A percentile compares a stretch with the other conserved stretches of the same genome.
Conservation (phyloP, 2,113 vertebrate species). For the Solea senegalensis region DNA sequence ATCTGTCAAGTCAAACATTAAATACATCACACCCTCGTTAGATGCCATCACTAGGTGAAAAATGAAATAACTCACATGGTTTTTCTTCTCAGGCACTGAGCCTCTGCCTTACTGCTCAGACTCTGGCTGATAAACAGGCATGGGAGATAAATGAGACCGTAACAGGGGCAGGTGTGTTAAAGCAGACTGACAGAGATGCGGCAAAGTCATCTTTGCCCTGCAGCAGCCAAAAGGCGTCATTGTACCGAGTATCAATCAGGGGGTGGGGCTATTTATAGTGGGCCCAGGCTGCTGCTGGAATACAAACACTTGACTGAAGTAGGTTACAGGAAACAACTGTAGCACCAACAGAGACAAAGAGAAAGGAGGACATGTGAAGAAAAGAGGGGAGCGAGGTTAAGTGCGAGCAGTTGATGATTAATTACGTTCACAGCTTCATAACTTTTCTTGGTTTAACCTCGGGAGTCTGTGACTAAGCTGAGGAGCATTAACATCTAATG, state of each 20-base stretch:
- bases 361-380: constrained; percentile 38
- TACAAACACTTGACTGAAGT: constrained; percentile 74
- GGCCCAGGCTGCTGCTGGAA: constrained; percentile 56
- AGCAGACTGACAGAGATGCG: constrained; percentile 49
- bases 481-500: neutral
- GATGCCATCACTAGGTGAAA: constrained; percentile 6
- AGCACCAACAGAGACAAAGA: constrained; percentile 27
- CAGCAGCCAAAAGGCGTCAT: constrained; percentile 63
- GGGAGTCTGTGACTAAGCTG: too few relatives aligned
- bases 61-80: neutral
- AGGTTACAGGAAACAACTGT: constrained; percentile 64
- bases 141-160: constrained; percentile 47
- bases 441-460: neutral
- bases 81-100: constrained; percentile 23
- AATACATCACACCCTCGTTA: constrained; percentile 35
- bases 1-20: constrained; percentile 33
- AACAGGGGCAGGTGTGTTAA: constrained; percentile 58
- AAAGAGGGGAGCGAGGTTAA: constrained; percentile 14
- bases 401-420: constrained; percentile 41
- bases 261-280: constrained; percentile 76
- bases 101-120: constrained; percentile 20
- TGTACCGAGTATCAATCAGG: constrained; percentile 69
- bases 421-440: constrained; percentile 36
- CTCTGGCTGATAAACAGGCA: constrained; percentile 36
- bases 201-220: constrained; percentile 68